Conservation (phyloP, 1,140 invertebrate genomes). For the Drosophila sturtevanti region DNA sequence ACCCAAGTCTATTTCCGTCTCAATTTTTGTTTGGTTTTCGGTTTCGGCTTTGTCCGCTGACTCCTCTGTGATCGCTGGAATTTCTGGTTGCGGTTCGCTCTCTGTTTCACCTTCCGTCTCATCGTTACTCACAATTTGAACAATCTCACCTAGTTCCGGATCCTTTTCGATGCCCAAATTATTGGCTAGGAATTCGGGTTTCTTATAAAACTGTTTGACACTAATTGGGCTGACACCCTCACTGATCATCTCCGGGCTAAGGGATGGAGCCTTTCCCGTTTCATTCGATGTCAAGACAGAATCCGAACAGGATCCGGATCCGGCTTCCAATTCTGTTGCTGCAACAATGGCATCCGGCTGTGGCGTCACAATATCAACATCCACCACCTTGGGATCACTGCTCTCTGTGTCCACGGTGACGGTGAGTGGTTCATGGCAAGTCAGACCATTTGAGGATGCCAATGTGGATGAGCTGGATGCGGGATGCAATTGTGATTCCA, state of each 20-base stretch:
- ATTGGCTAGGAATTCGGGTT: conserved; percentile 81
- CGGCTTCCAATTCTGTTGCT: neutral
- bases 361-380: neutral
- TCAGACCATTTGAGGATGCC: conserved; percentile 44
- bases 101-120: conserved; percentile 1
- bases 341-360: neutral
- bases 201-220: conserved; percentile 81
- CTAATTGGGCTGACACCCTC: conserved; percentile 77
- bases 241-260: conserved; percentile 77
- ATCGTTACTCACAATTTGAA: conserved; percentile 62
- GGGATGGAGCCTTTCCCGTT: conserved; percentile 63
- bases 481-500: conserved; percentile 5
- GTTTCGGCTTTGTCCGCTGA: neutral
- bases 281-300: neutral
- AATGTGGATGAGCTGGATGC: conserved; percentile 26
- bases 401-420: conserved; percentile 60
- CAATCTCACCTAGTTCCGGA: conserved; percentile 80
- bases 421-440: conserved; percentile 55
- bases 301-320: neutral
- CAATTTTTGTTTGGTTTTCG: conserved; percentile 25
- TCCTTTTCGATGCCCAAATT: conserved; percentile 82
- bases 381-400: neutral
- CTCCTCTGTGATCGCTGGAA: neutral
- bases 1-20: neutral
- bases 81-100: neutral